phyloP scores from a whole-genome alignment of 2,888 invertebrate species.

The Polyploca ridens region DNA sequence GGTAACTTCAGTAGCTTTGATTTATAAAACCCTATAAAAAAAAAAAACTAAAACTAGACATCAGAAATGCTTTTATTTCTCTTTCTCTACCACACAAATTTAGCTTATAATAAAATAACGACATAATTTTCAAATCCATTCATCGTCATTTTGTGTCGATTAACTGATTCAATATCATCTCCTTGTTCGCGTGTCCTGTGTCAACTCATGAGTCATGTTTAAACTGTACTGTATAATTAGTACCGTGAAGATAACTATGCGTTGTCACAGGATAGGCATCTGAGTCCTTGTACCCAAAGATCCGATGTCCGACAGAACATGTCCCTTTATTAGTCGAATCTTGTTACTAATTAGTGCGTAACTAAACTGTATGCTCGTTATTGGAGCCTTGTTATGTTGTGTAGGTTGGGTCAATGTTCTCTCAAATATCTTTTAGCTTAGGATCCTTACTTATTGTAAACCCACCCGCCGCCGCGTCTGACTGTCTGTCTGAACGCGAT shows the following conservation, averaged over 20 bases:
- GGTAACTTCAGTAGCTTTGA: too few relatives aligned
- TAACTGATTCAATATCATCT: background rate
- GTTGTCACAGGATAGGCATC: slow-evolving; percentile 29
- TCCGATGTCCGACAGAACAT: slow-evolving; percentile 33
- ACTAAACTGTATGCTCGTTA: slow-evolving; percentile 23
- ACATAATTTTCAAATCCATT: background rate
- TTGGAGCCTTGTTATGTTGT: slow-evolving; percentile 11
- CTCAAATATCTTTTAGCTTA: background rate
- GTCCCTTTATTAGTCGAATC: slow-evolving; percentile 39
- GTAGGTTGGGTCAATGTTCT: background rate
- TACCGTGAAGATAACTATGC: slow-evolving; percentile 26
- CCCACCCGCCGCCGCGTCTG: too few relatives aligned
- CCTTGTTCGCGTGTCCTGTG: background rate
- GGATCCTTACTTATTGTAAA: background rate
- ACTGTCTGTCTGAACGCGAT: too few relatives aligned
- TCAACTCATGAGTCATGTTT: background rate
- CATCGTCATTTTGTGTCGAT: background rate
- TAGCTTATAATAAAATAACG: too few relatives aligned
- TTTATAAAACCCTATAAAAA: too few relatives aligned
- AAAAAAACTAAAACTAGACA: too few relatives aligned
- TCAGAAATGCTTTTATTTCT: too few relatives aligned
- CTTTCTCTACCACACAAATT: too few relatives aligned
- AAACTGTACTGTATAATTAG: slow-evolving; percentile 35
- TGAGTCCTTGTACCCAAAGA: slow-evolving; percentile 17
- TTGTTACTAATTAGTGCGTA: slow-evolving; percentile 43